Conservation (phyloP, 2,113 vertebrate species). For the Bos indicus region DNA sequence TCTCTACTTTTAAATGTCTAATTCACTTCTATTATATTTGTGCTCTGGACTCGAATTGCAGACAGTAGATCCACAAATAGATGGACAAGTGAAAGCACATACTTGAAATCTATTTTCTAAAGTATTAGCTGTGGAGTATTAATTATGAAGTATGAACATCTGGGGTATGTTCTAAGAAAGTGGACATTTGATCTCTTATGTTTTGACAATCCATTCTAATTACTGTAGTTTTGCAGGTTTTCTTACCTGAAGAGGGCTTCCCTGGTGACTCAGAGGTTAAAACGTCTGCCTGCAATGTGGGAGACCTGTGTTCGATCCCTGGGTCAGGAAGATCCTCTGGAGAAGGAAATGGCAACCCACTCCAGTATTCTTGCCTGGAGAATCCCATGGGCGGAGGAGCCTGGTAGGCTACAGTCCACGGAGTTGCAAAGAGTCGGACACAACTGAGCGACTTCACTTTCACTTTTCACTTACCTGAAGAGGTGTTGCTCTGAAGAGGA, state of each 20-base stretch:
- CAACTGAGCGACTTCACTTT: no score
- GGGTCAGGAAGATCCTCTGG: no score
- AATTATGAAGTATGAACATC: not conserved
- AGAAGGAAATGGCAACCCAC: no score
- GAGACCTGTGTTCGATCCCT: no score
- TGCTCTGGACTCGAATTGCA: not conserved
- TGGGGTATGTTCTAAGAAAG: not conserved
- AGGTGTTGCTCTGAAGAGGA: not conserved
- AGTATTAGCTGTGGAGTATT: not conserved
- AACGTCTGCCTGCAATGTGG: no score
- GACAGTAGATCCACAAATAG: not conserved
- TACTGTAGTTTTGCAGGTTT: not conserved
- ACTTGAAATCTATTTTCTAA: constrained; percentile 12
- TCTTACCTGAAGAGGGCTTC: not conserved
- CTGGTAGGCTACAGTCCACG: no score
- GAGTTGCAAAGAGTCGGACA: no score
- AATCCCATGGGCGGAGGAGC: no score
- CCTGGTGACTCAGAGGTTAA: no score
- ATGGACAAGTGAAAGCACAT: not conserved
- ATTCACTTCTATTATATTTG: not conserved
- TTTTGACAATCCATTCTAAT: not conserved
- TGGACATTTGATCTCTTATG: not conserved
- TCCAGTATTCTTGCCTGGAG: no score
- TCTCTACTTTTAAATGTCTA: not conserved
- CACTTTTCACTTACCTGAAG: not conserved